Percentiles rank a stretch among this genome's conserved stretches.
phyloP scores from a whole-genome alignment of 2,113 vertebrate species.

The Callipepla squamata region DNA sequence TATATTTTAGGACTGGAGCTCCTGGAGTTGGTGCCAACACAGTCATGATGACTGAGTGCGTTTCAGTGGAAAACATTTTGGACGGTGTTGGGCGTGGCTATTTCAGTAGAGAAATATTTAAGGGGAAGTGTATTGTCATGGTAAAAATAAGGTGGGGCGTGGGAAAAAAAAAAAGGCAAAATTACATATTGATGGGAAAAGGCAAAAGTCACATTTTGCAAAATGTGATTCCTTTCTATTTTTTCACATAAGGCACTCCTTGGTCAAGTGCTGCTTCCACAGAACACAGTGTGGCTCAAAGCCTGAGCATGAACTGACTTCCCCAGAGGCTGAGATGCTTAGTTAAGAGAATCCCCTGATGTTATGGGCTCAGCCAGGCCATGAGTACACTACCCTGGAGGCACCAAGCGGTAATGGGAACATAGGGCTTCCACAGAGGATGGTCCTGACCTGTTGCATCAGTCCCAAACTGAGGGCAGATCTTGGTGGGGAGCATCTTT shows the following conservation, averaged over 20 bases:
- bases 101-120: constrained; percentile 49
- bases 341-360: background rate
- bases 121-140: constrained; percentile 1
- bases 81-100: background rate
- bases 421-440: background rate
- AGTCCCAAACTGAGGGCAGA: background rate
- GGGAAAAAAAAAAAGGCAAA: background rate
- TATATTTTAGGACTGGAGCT: background rate
- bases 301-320: background rate
- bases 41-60: background rate
- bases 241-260: background rate
- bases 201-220: background rate
- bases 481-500: background rate
- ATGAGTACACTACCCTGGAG: background rate
- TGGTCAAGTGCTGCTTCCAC: background rate
- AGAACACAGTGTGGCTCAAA: rapidly evolving
- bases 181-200: no score
- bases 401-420: background rate
- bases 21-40: constrained; percentile 19
- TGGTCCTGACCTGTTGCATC: background rate
- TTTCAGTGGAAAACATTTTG: constrained; percentile 41
- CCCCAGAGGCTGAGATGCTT: background rate
- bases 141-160: background rate
- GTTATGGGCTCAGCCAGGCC: background rate
- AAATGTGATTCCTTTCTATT: background rate